Percentiles rank a stretch among this genome's conserved stretches.
These are phyloP conservation scores for Micromussa lordhowensis DNA, from an alignment of 92 coral and sea anemone genomes.

Conservation along the genomic window DNA sequence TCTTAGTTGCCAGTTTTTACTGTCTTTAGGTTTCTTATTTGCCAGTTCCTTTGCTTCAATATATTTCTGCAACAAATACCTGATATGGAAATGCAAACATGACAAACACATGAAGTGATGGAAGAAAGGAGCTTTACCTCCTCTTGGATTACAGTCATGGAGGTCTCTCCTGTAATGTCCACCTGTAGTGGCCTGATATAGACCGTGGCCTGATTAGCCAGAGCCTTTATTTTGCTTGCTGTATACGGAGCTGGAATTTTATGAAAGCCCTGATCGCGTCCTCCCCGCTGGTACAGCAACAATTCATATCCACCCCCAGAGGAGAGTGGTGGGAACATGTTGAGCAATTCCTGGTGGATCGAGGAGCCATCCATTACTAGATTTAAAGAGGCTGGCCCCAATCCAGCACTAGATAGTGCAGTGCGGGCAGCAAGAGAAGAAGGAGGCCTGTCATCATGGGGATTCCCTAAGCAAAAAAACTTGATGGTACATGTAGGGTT, in stretches of 20 bases:
- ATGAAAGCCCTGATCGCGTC: constrained; percentile 64
- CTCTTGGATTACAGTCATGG: constrained; percentile 2
- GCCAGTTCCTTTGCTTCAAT: constrained; percentile 13
- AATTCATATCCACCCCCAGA: constrained; percentile 66
- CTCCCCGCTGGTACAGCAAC: constrained; percentile 64
- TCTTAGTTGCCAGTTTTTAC: no score
- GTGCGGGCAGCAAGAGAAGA: constrained; percentile 30
- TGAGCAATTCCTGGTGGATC: constrained; percentile 41
- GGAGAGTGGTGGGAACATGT: constrained; percentile 36
- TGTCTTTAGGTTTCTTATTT: not conserved
- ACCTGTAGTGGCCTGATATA: constrained; percentile 53
- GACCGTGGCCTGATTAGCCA: constrained; percentile 48
- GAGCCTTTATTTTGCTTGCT: constrained; percentile 50
- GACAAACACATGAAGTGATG: constrained; percentile 6
- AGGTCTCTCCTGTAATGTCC: constrained; percentile 17
- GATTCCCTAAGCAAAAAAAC: constrained; percentile 43
- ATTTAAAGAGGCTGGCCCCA: constrained; percentile 38
- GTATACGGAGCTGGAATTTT: constrained; percentile 50
- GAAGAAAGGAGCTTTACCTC: constrained; percentile 18
- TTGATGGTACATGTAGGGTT: constrained; percentile 34
- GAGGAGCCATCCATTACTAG: constrained; percentile 16
- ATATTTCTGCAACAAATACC: constrained; percentile 1
- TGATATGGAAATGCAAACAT: constrained; percentile 25
- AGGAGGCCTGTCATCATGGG: constrained; percentile 50
- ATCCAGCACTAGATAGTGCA: constrained; percentile 42